A percentile compares a stretch with the other conserved stretches of the same genome.
phyloP scores from a whole-genome alignment of 2,888 invertebrate species.

The Sphaeridia pumilis region DNA sequence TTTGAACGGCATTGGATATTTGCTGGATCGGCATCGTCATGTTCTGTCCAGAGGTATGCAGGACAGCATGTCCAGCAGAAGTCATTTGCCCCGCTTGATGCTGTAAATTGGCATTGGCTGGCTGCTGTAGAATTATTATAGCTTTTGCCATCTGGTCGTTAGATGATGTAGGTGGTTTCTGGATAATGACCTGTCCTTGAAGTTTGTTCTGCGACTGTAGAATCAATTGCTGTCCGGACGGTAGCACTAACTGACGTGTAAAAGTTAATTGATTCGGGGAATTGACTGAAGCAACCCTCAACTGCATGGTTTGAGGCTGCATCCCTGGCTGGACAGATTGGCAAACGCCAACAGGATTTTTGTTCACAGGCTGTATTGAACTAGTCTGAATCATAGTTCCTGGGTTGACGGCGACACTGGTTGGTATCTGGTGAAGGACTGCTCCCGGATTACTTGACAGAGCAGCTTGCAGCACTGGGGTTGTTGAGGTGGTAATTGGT shows the following conservation, averaged over 20 bases:
- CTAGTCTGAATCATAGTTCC: not conserved
- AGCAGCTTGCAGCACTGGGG: not conserved
- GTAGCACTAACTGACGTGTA: constrained; percentile 33
- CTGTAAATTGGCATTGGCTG: constrained; percentile 1
- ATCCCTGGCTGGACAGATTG: not conserved
- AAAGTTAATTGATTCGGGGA: constrained; percentile 30
- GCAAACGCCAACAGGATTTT: not conserved
- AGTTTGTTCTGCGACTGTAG: constrained; percentile 25
- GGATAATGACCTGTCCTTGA: constrained; percentile 34
- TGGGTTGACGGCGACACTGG: not conserved
- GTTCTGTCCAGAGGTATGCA: too few relatives aligned
- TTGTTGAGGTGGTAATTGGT: not conserved
- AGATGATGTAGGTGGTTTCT: constrained; percentile 23
- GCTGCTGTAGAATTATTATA: constrained; percentile 32
- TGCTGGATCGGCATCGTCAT: too few relatives aligned
- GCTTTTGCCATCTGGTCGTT: constrained; percentile 32
- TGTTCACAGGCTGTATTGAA: not conserved
- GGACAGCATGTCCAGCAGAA: too few relatives aligned
- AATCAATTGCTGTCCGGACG: constrained; percentile 34
- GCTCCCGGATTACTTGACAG: not conserved
- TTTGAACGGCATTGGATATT: too few relatives aligned
- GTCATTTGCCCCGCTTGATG: too few relatives aligned
- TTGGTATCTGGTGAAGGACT: not conserved
- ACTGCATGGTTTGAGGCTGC: constrained; percentile 16
- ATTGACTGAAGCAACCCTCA: constrained; percentile 10